These are phyloP conservation scores for Aphelocoma californica DNA, from an alignment of 2,797 vertebrate species.

Conservation along the genomic window DNA sequence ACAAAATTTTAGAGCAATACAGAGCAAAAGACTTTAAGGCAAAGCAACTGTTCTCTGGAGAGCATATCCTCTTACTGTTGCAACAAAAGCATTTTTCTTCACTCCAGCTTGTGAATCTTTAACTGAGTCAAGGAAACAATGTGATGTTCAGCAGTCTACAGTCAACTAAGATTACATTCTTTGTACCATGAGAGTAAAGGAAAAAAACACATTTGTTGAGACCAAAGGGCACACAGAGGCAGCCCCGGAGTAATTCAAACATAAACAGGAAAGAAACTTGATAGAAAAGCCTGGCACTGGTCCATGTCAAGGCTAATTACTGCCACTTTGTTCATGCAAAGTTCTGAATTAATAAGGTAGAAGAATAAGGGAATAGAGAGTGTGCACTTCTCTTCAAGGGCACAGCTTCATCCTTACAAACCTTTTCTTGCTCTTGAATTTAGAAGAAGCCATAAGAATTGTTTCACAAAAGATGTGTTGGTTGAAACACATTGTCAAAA, in stretches of 20 bases:
- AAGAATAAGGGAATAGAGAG: conserved; percentile 27
- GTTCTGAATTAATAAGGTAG: conserved; percentile 67
- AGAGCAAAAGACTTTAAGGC: background rate
- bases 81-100: background rate
- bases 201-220: conserved; percentile 42
- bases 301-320: conserved; percentile 74
- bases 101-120: conserved; percentile 50
- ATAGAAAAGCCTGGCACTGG: conserved; percentile 71
- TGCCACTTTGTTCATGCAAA: conserved; percentile 57
- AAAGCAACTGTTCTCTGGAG: background rate
- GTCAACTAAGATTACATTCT: conserved; percentile 74
- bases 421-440: conserved; percentile 1
- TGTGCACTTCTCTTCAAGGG: conserved; percentile 17
- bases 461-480: background rate
- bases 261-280: conserved; percentile 80
- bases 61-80: background rate
- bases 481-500: background rate
- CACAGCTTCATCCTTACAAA: conserved; percentile 1
- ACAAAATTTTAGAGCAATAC: background rate
- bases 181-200: conserved; percentile 57
- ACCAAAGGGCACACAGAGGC: conserved; percentile 66
- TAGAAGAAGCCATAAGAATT: conserved; percentile 11
- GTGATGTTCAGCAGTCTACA: conserved; percentile 72
- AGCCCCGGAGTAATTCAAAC: conserved; percentile 69
- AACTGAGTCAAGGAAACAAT: conserved; percentile 53